Conservation (phyloP, 2,888 invertebrate species). For the Gerosis bhagava region DNA sequence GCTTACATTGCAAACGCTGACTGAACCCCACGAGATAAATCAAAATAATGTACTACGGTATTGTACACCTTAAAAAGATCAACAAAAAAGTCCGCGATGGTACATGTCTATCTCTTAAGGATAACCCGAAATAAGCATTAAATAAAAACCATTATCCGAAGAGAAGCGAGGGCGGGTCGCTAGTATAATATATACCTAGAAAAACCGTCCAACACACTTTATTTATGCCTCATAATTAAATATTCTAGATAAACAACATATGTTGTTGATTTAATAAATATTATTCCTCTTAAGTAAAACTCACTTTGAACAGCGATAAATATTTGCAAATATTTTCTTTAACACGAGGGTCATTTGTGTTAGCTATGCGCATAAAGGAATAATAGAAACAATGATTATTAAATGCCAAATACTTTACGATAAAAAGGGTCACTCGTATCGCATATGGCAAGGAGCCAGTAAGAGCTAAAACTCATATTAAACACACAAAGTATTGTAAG, state of each 20-base stretch:
- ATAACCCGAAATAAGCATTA: too few species aligned
- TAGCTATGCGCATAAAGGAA: background rate
- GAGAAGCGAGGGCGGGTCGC: too few species aligned
- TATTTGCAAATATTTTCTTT: constrained; percentile 6
- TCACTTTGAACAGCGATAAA: background rate
- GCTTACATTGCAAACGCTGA: too few species aligned
- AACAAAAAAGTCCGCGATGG: too few species aligned
- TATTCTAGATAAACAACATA: constrained; percentile 13
- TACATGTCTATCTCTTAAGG: too few species aligned
- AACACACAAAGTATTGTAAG: constrained; percentile 18
- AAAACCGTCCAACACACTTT: constrained; percentile 13
- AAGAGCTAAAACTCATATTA: constrained; percentile 12
- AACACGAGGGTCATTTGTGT: background rate
- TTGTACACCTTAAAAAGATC: too few species aligned
- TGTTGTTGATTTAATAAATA: background rate
- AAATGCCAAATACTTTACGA: constrained; percentile 27
- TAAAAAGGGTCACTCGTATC: constrained; percentile 29
- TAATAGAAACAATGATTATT: constrained; percentile 23
- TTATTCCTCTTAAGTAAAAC: constrained; percentile 5
- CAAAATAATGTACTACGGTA: too few species aligned
- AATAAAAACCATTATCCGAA: too few species aligned
- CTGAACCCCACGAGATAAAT: too few species aligned
- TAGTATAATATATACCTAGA: constrained; percentile 13
- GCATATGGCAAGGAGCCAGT: constrained; percentile 24
- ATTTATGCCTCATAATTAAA: constrained; percentile 16